Evolutionary conservation across 2,113 vertebrate genomes (phyloP).

Genomic region (Empidonax alnorum): DNA sequence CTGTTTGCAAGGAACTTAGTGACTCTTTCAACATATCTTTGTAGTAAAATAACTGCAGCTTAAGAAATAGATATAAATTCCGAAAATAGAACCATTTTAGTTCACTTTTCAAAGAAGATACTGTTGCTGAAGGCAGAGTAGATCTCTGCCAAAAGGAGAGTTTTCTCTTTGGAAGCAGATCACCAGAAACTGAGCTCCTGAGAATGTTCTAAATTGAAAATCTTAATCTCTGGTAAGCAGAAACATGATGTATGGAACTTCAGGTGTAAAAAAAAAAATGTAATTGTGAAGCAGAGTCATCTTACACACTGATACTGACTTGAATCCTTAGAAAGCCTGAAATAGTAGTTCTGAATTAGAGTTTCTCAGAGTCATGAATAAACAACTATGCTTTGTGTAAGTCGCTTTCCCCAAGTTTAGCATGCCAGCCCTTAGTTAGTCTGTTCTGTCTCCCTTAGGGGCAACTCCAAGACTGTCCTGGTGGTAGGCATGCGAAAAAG

Average conservation of each 20-base stretch:
- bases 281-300: not conserved
- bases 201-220: not conserved
- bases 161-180: not conserved
- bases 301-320: not conserved
- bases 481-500: accelerated
- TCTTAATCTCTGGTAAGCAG: not conserved
- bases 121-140: not conserved
- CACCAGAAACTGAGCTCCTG: not conserved
- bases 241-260: not conserved
- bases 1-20: not conserved
- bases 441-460: not conserved
- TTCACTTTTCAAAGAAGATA: not conserved
- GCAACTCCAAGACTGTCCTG: not conserved
- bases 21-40: not conserved
- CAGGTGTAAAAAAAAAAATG: not conserved
- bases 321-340: not conserved
- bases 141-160: not conserved
- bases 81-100: not conserved
- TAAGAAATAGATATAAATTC: not conserved
- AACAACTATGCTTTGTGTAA: accelerated
- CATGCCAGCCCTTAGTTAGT: not conserved
- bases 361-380: not conserved
- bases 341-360: not conserved
- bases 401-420: not conserved
- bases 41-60: not conserved